Conservation (phyloP, 2,113 vertebrate species). For the Thermophis baileyi region DNA sequence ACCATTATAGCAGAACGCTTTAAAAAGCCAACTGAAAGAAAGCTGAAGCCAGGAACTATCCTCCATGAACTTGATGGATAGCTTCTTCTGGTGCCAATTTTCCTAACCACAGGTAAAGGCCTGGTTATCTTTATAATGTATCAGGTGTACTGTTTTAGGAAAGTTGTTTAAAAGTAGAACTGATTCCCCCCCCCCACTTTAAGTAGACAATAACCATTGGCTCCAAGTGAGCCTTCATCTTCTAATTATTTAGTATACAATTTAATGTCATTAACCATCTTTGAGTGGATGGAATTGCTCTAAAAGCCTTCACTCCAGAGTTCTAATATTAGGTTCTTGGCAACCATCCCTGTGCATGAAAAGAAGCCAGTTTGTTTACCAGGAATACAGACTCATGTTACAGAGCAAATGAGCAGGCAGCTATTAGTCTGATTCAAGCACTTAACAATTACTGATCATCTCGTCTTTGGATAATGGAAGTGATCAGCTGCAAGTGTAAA, state of each 20-base stretch:
- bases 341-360: slow-evolving; percentile 68
- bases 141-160: slow-evolving; percentile 52
- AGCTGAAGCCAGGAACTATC: slow-evolving; percentile 35
- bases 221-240: slow-evolving; percentile 58
- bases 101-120: slow-evolving; percentile 55
- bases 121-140: slow-evolving; percentile 55
- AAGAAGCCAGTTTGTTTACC: slow-evolving; percentile 77
- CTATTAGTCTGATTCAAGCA: slow-evolving; percentile 81
- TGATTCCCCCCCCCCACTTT: slow-evolving; percentile 58
- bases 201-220: slow-evolving; percentile 67
- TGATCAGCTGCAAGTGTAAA: slow-evolving; percentile 70
- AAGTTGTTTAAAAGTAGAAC: slow-evolving; percentile 60
- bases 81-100: background rate
- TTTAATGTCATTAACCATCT: slow-evolving; percentile 71
- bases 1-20: background rate
- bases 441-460: slow-evolving; percentile 76
- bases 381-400: slow-evolving; percentile 77
- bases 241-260: slow-evolving; percentile 66
- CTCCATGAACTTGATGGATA: slow-evolving; percentile 36
- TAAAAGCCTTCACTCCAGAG: slow-evolving; percentile 72
- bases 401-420: slow-evolving; percentile 72
- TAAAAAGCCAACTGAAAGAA: slow-evolving; percentile 19
- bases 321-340: slow-evolving; percentile 71
- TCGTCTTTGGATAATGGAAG: slow-evolving; percentile 73
- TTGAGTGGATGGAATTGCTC: slow-evolving; percentile 65